phyloP scores from a whole-genome alignment of 2,797 vertebrate species.

The Premnoplex brunnescens region DNA sequence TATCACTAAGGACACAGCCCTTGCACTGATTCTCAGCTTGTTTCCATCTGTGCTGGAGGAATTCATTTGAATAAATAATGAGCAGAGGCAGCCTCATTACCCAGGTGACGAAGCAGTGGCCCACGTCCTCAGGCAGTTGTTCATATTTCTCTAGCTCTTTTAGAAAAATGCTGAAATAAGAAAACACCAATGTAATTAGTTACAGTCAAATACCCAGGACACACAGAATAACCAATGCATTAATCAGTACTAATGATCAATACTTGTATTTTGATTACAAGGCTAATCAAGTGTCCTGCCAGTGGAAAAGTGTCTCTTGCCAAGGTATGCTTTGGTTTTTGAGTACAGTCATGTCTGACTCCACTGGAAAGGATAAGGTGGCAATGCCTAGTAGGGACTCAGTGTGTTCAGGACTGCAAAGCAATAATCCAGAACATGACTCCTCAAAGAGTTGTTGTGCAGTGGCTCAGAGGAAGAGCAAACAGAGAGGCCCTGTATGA shows the following conservation, averaged over 20 bases:
- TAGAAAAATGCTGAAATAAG: constrained; percentile 89
- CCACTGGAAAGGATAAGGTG: not conserved
- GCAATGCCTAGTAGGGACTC: not conserved
- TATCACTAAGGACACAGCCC: not conserved
- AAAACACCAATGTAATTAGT: constrained; percentile 51
- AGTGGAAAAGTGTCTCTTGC: not conserved
- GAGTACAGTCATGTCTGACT: not conserved
- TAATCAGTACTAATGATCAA: constrained; percentile 9
- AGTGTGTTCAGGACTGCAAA: not conserved
- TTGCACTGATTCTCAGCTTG: not conserved
- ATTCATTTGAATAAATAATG: constrained; percentile 29
- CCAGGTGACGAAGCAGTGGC: constrained; percentile 99
- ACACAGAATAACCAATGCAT: not conserved
- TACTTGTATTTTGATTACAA: not conserved
- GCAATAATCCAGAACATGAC: not conserved
- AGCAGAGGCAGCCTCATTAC: constrained; percentile 77
- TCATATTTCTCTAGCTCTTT: constrained; percentile 99
- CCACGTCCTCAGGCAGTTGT: constrained; percentile 96
- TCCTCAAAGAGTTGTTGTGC: not conserved
- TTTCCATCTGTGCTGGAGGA: not conserved
- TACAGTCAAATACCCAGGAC: not conserved
- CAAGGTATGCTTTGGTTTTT: not conserved
- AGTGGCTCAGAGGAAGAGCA: not conserved
- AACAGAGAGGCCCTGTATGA: not conserved
- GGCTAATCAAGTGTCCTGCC: not conserved